phyloP scores from a whole-genome alignment of 2,797 vertebrate species.

The Scarus forsteni region DNA sequence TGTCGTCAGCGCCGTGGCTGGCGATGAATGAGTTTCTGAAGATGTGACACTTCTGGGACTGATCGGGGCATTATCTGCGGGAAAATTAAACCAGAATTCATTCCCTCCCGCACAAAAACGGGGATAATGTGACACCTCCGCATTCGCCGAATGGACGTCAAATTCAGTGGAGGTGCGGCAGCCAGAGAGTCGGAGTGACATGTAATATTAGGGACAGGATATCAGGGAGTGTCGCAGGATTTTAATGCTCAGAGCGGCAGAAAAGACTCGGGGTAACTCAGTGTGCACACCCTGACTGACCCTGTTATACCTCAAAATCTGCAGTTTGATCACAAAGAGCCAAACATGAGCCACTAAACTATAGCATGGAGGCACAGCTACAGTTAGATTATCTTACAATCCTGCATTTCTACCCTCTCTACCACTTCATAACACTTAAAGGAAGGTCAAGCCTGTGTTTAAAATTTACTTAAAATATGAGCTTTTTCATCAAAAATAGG shows the following conservation, averaged over 20 bases:
- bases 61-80: slow-evolving; percentile 48
- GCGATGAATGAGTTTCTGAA: slow-evolving; percentile 46
- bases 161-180: slow-evolving; percentile 32
- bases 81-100: slow-evolving; percentile 51
- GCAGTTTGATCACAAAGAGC: too few relatives aligned
- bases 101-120: slow-evolving; percentile 9
- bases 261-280: slow-evolving; percentile 3
- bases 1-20: slow-evolving; percentile 25
- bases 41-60: slow-evolving; percentile 63
- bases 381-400: too few relatives aligned
- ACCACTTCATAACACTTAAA: too few relatives aligned
- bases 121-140: slow-evolving; percentile 53
- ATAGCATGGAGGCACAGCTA: too few relatives aligned
- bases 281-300: neutral
- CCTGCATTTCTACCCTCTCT: too few relatives aligned
- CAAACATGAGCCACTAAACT: too few relatives aligned
- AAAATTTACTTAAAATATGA: too few relatives aligned
- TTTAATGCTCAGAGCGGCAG: slow-evolving; percentile 14
- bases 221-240: neutral
- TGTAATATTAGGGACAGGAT: slow-evolving; percentile 28
- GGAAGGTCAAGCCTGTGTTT: too few relatives aligned
- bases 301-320: neutral
- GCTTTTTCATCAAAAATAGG: too few relatives aligned
- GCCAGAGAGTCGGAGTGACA: slow-evolving; percentile 32
- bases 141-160: slow-evolving; percentile 46